Evolutionary conservation across 2,113 vertebrate species (phyloP).

Genomic region (Cromileptes altivelis): DNA sequence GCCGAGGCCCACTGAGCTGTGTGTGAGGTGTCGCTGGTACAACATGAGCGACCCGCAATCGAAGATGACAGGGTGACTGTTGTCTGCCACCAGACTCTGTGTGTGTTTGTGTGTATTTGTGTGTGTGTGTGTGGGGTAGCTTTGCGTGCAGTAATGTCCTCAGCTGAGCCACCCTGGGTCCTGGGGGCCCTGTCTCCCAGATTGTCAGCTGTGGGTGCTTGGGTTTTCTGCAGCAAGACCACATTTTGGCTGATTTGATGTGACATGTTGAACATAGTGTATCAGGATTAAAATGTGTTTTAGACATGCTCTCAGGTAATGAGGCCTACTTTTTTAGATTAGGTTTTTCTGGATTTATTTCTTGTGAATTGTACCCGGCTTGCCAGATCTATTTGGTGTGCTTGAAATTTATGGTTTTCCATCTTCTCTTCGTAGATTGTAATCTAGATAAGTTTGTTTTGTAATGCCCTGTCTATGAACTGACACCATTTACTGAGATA

Average conservation of each 20-base stretch:
- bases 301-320: constrained; percentile 67
- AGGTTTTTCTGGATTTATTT: constrained; percentile 19
- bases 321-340: constrained; percentile 23
- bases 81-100: constrained; percentile 75
- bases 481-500: not conserved
- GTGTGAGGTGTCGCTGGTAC: constrained; percentile 82
- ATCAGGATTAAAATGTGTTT: constrained; percentile 71
- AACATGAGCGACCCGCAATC: constrained; percentile 80
- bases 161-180: constrained; percentile 72
- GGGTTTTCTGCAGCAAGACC: constrained; percentile 53
- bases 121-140: constrained; percentile 41
- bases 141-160: constrained; percentile 77
- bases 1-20: constrained; percentile 68
- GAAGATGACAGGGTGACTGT: constrained; percentile 85
- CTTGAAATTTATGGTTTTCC: not conserved
- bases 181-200: constrained; percentile 66
- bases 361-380: not conserved
- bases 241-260: constrained; percentile 67
- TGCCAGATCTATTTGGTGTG: constrained; percentile 6
- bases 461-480: not conserved
- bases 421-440: not conserved
- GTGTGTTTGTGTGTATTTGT: constrained; percentile 48
- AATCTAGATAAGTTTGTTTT: not conserved
- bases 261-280: constrained; percentile 52
- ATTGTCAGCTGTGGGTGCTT: constrained; percentile 75